Percentiles rank a stretch among this genome's conserved stretches.
Evolutionary conservation across 2,113 vertebrate species (phyloP).

Genomic region (Petrocephalus zakoni): DNA sequence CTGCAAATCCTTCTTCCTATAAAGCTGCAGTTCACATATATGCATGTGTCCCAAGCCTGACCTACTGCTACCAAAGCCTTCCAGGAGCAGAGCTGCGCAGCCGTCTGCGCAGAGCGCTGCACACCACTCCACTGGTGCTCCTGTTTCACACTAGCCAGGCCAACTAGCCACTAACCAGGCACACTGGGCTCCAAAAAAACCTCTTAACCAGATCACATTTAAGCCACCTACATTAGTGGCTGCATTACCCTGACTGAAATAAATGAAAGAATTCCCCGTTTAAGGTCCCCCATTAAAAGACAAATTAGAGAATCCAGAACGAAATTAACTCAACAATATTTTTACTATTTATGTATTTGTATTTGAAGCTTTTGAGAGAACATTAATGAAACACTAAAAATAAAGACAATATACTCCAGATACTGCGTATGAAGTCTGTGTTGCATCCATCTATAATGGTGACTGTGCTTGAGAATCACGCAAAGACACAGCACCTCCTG

Average conservation of each 20-base stretch:
- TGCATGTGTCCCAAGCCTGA: slow-evolving; percentile 51
- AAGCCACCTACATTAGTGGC: neutral
- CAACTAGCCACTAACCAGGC: neutral
- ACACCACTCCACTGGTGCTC: neutral
- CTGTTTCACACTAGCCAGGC: neutral
- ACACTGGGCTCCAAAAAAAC: neutral
- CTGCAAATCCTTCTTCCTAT: slow-evolving; percentile 24
- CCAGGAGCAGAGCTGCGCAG: slow-evolving; percentile 33
- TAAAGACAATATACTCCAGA: neutral
- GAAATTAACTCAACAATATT: neutral
- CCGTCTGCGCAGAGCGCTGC: slow-evolving; percentile 17
- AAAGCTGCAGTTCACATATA: slow-evolving; percentile 26
- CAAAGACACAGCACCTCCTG: slow-evolving; percentile 10
- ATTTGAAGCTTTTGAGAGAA: neutral
- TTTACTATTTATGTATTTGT: neutral
- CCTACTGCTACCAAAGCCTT: slow-evolving; percentile 39
- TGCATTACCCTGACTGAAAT: neutral
- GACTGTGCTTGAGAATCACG: neutral
- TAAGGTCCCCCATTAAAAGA: neutral
- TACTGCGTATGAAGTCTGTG: neutral
- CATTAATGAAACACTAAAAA: neutral
- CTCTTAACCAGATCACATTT: neutral
- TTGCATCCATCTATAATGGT: neutral
- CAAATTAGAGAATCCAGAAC: neutral
- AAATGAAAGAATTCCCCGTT: neutral